phyloP scores from a whole-genome alignment of 2,888 invertebrate species.

The Ligdia adustata region DNA sequence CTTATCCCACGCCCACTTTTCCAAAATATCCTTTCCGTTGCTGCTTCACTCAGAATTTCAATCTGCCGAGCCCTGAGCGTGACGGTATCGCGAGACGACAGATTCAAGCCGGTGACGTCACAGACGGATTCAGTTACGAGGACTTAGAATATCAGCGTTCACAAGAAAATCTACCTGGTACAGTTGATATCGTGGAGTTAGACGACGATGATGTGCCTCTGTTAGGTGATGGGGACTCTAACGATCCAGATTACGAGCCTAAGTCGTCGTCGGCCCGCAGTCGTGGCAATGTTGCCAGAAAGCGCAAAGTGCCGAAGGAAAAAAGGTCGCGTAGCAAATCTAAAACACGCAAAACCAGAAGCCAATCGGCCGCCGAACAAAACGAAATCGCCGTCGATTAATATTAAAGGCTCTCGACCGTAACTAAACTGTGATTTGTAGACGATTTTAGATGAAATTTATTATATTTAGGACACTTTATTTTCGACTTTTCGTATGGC shows the following conservation, averaged over 20 bases:
- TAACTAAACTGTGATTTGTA: conserved; percentile 64
- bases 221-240: conserved; percentile 51
- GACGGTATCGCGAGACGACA: conserved; percentile 44
- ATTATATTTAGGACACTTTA: conserved; percentile 7
- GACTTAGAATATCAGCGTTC: conserved; percentile 63
- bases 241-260: conserved; percentile 69
- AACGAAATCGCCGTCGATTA: conserved; percentile 64
- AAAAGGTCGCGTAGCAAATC: conserved; percentile 70
- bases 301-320: conserved; percentile 65
- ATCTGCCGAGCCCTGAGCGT: conserved; percentile 71
- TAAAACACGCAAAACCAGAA: conserved; percentile 71
- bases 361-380: conserved; percentile 62
- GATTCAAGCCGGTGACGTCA: conserved; percentile 59
- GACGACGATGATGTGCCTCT: conserved; percentile 49
- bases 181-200: conserved; percentile 71
- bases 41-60: conserved; percentile 78
- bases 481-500: too few relatives aligned
- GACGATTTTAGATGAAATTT: conserved; percentile 23
- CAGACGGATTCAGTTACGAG: conserved; percentile 67
- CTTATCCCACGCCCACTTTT: conserved; percentile 65
- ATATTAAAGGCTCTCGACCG: conserved; percentile 35
- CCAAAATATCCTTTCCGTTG: conserved; percentile 67
- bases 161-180: conserved; percentile 52
- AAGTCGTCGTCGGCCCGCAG: conserved; percentile 62
- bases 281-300: conserved; percentile 66